Evolutionary conservation across 2,113 vertebrate species (phyloP).

Genomic region (Gambusia affinis): DNA sequence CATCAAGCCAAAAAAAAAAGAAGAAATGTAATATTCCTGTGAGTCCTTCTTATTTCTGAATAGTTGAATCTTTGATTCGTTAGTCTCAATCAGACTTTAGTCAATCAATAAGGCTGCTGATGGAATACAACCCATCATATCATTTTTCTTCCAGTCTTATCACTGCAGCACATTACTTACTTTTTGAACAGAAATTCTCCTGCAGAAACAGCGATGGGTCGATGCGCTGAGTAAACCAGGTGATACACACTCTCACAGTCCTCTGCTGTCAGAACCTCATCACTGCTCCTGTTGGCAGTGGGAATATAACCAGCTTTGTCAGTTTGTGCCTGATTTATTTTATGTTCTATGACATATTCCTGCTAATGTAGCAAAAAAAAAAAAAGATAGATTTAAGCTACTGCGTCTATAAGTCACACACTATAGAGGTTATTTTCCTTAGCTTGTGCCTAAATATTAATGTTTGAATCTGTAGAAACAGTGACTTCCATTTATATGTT

Average conservation of each 20-base stretch:
- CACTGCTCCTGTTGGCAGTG: constrained; percentile 85
- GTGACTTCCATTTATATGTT: not conserved
- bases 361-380: too few relatives aligned
- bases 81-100: not conserved
- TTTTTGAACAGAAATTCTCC: constrained; percentile 98
- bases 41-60: not conserved
- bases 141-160: not conserved
- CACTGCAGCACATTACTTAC: constrained; percentile 74
- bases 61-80: not conserved
- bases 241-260: constrained; percentile 99
- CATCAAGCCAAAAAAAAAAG: not conserved
- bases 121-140: not conserved
- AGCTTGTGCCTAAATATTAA: not conserved
- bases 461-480: not conserved
- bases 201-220: constrained; percentile 92
- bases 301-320: not conserved
- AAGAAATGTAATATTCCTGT: constrained; percentile 1
- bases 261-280: constrained; percentile 95
- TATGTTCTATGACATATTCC: too few relatives aligned
- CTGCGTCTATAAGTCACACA: too few relatives aligned
- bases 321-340: too few relatives aligned
- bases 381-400: too few relatives aligned
- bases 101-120: constrained; percentile 2
- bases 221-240: constrained; percentile 95
- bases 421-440: not conserved